phyloP scores from a whole-genome alignment of 2,113 vertebrate genomes.

The Triplophysa siluroides region DNA sequence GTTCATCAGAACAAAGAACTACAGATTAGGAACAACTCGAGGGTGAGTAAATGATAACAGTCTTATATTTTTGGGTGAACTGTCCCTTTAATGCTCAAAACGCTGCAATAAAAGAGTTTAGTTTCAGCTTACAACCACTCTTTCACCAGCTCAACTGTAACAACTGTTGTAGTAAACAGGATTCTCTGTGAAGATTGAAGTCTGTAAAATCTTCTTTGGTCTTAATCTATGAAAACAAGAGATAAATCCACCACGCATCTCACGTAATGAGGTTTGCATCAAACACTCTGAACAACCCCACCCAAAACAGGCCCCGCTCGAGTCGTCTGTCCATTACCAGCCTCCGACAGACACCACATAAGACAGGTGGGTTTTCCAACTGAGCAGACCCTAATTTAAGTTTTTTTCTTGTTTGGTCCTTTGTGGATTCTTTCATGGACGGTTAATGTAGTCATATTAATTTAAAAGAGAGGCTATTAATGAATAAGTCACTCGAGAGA shows the following conservation, averaged over 20 bases:
- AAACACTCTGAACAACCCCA: slow-evolving; percentile 45
- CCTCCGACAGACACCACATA: slow-evolving; percentile 76
- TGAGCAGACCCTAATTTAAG: slow-evolving; percentile 50
- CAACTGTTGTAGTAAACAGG: slow-evolving; percentile 48
- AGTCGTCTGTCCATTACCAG: slow-evolving; percentile 46
- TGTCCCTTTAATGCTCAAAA: too few species aligned
- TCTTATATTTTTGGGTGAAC: too few species aligned
- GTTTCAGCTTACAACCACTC: background rate
- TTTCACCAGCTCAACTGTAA: slow-evolving; percentile 52
- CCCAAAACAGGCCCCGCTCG: slow-evolving; percentile 43
- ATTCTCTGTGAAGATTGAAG: slow-evolving; percentile 56
- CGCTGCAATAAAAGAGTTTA: slow-evolving; percentile 1
- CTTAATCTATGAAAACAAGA: slow-evolving; percentile 63
- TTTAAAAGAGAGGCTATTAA: slow-evolving; percentile 25
- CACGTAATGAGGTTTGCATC: slow-evolving; percentile 37
- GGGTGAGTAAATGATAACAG: too few species aligned
- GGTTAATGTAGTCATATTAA: slow-evolving; percentile 23
- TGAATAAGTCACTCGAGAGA: slow-evolving; percentile 40
- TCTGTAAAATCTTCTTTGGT: slow-evolving; percentile 53
- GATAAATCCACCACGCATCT: slow-evolving; percentile 49
- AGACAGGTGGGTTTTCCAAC: slow-evolving; percentile 79
- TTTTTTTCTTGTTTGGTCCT: slow-evolving; percentile 7
- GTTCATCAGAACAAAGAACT: too few species aligned
- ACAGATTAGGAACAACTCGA: too few species aligned
- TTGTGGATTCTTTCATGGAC: background rate